Conservation (phyloP, 2,113 vertebrate species). For the Procapra przewalskii region DNA sequence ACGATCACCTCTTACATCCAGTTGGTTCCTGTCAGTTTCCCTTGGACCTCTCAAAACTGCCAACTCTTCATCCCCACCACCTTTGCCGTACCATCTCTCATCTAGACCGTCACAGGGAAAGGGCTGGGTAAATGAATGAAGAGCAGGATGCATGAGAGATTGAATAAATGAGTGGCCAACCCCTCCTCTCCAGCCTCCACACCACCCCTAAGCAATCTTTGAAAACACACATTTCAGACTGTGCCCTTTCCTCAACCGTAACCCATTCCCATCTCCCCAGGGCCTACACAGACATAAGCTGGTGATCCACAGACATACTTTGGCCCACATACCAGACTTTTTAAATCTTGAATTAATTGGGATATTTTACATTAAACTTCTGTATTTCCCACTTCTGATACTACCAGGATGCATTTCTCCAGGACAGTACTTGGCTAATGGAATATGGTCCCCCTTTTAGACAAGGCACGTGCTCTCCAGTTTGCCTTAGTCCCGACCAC, state of each 20-base stretch:
- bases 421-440: not conserved
- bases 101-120: not conserved
- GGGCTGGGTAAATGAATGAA: not conserved
- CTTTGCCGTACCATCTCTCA: not conserved
- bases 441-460: not conserved
- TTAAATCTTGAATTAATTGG: conserved; percentile 22
- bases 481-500: not conserved
- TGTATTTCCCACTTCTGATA: not conserved
- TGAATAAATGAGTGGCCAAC: not conserved
- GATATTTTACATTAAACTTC: conserved; percentile 6
- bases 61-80: not conserved
- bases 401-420: not conserved
- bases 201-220: conserved; percentile 35
- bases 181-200: not conserved
- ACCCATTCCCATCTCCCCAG: not conserved
- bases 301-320: conserved; percentile 29
- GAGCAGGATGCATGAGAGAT: not conserved
- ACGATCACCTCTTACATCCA: not conserved
- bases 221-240: not conserved
- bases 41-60: not conserved
- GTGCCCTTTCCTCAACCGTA: not conserved
- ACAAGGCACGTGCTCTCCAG: not conserved
- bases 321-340: not conserved
- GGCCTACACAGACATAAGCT: not conserved
- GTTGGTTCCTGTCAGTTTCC: not conserved